Base-by-base conservation (phyloP, 2,888 invertebrate species). In the Euphydryas editha region DNA sequence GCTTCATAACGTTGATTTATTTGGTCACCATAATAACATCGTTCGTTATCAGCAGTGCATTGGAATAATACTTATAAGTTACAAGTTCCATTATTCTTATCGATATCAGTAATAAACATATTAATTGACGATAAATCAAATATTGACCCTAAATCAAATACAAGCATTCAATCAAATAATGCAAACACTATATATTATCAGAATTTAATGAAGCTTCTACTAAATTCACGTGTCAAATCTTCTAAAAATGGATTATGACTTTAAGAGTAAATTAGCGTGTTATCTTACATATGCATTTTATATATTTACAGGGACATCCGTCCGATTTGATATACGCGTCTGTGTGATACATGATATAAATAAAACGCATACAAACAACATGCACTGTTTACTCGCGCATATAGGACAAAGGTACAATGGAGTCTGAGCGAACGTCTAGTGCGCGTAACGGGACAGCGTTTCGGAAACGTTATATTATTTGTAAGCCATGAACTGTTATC, bases 351-450 rank as follows among this genome's bases (percentile, higher is more conserved):
- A 20, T 30, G 15, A 10, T 62, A 66, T 66, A 66, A 59, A 62
- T 59, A 65, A 6, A 46, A 39, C 24, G 42, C 13, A 55, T 30
- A 62, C 47, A 65, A 8, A 59, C 37, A 59, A 49, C 46, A 44
- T 49, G 61, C 60, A 57, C 56, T 67, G 63, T 63, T 67, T 67
- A 67, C 42, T 20, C 15, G 3, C 56, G 30, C 46, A 67, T 59
- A 37, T 47, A 46, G 63, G 57, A 37, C 57, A 37, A 2, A 8
- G 57, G 57, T 37, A 63, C 62, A 63, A 63, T 63, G 17, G 62
- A 47, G 62, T 57, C 62, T 63, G 62, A n/a, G 46, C 46, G 44
- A 54, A 17, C 44, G 62, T 57, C 62, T 62, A 24, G 46, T 21
- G 18, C 55, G 47, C 46, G 17, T 47, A 57, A 42, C 21, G 21